Evolutionary conservation across 1,140 invertebrate species (phyloP).

Genomic region (Meloidogyne chitwoodi): DNA sequence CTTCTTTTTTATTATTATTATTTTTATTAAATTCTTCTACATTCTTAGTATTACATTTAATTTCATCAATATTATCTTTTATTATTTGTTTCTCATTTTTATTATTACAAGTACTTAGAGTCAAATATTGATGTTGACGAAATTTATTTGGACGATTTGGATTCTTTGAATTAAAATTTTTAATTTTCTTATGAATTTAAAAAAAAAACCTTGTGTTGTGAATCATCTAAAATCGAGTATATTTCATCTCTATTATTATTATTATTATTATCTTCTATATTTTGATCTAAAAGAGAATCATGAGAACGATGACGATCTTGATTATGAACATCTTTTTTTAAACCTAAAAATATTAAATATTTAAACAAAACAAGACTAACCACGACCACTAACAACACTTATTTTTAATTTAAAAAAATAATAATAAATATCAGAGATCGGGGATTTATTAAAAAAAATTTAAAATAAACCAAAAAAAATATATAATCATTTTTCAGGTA

Average conservation of each 20-base stretch:
- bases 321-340: neutral
- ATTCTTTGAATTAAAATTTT: neutral
- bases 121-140: constrained; percentile 6
- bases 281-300: constrained; percentile 11
- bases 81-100: neutral
- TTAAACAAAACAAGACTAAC: neutral
- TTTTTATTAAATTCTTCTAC: neutral
- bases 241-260: neutral
- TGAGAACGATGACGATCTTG: constrained; percentile 15
- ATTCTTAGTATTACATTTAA: neutral
- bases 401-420: too few species aligned
- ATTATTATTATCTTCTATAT: neutral
- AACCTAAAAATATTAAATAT: neutral
- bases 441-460: too few species aligned
- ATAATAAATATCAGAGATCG: too few species aligned
- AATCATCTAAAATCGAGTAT: too few species aligned
- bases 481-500: too few species aligned
- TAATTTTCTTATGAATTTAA: too few species aligned
- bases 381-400: neutral
- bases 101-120: neutral
- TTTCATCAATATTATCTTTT: neutral
- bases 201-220: too few species aligned
- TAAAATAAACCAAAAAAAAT: too few species aligned
- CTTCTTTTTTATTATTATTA: neutral
- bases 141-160: neutral